Percentiles rank a stretch among this genome's conserved stretches.
Conservation (phyloP, 2,113 vertebrate genomes). For the Nicator chloris region DNA sequence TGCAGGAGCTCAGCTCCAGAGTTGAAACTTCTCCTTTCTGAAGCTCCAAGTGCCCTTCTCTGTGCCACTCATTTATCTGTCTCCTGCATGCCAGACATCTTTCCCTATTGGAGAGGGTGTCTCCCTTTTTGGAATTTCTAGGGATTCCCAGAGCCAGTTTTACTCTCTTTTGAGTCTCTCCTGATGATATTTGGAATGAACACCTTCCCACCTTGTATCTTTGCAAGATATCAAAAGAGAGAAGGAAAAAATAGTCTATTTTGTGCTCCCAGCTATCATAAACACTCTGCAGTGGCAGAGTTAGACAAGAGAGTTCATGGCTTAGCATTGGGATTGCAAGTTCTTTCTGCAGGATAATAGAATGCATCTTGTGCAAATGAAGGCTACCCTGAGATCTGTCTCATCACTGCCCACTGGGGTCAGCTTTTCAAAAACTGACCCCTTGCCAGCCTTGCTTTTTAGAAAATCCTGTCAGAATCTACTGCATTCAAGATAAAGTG, state of each 20-base stretch:
- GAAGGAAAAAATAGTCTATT: neutral
- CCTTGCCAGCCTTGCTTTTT: neutral
- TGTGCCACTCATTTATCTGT: neutral
- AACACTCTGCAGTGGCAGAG: neutral
- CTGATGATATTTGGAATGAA: neutral
- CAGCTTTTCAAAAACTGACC: neutral
- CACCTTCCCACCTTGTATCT: neutral
- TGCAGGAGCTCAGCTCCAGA: neutral
- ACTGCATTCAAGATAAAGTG: neutral
- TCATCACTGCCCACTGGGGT: neutral
- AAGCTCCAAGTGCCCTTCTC: neutral
- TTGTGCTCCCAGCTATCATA: neutral
- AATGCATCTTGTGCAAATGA: neutral
- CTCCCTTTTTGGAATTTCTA: neutral
- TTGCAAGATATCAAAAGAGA: neutral
- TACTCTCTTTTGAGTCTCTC: neutral
- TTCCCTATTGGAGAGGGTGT: neutral
- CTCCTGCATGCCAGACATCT: neutral
- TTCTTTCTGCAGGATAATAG: neutral
- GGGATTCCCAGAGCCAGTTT: neutral
- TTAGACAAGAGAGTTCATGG: neutral
- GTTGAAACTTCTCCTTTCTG: neutral
- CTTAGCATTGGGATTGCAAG: neutral
- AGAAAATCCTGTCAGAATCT: neutral
- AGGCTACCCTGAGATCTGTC: neutral